Base-by-base conservation (phyloP, 92 coral and sea anemone species). In the Virgularia gustaviana region DNA sequence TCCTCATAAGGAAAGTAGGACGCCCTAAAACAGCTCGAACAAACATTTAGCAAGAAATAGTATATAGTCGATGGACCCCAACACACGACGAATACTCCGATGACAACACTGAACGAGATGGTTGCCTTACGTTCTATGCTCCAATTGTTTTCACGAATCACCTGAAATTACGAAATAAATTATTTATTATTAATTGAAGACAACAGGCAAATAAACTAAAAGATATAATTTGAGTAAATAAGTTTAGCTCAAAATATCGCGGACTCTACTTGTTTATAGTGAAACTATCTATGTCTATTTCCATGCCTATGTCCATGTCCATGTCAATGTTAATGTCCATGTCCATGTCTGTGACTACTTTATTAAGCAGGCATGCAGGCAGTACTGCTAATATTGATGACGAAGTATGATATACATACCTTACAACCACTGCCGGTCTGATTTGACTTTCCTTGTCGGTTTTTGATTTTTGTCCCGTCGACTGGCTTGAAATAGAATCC, bases 11-110 rank as follows among this genome's bases (percentile, higher is more conserved):
- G 18, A 37, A 39, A 42, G 53, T 89, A 92, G 39, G 85, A 73
- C 12, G 57, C 75, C 6, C 78, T 36, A 73, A 89, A 92, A 68
- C 94, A 86, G 12, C 56, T 45, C 0, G 87, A 85, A 22, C 90
- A 89, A 13, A 86, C 83, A 32, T 73, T 79, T 57, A 77, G 78
- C 1, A 89, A 67, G 58, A 89, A 92, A 77, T 92, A 92, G 62
- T 92, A 92, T 2, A 89, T 54, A 3, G 89, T 84, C 1, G 98
- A 92, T 9, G 98, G 98, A 45, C 90, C 90, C 98, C 98, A 92
- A n/a, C 83, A 89, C 9, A 81, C 67, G 29, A 89, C 88, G 51
- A 94, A 94, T 10, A 94, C 77, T 1, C 99, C 99, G 27, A 94
- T 85, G 0, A 94, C 95, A 25, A 94, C 84, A 87, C 85, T 87